A percentile compares a stretch with the other conserved stretches of the same genome.
phyloP scores from a whole-genome alignment of 2,113 vertebrate species.

The Myrmecophaga tridactyla region DNA sequence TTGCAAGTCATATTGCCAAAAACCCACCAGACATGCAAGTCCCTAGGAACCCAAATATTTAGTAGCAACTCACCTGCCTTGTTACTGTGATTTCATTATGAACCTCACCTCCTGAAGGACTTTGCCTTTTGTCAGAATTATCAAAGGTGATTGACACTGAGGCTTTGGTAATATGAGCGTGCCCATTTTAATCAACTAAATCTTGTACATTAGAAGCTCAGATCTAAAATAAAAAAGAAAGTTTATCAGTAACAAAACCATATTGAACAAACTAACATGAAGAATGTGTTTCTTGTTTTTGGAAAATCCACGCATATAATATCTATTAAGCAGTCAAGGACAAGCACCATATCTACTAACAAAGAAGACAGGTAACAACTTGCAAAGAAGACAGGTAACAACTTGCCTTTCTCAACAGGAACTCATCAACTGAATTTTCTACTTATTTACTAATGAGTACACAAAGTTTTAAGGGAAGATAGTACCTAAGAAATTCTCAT shows the following conservation, averaged over 20 bases:
- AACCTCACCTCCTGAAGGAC: conserved; percentile 94
- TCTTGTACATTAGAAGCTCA: conserved; percentile 94
- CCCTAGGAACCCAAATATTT: neutral
- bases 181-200: conserved; percentile 95
- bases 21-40: neutral
- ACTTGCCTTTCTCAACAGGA: neutral
- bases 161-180: conserved; percentile 94
- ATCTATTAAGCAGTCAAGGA: neutral
- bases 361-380: neutral
- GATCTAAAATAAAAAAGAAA: conserved; percentile 84
- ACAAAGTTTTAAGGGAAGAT: neutral
- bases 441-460: neutral
- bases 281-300: neutral
- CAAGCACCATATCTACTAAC: neutral
- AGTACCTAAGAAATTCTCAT: conserved; percentile 5
- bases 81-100: conserved; percentile 93
- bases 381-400: neutral
- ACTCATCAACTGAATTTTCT: neutral
- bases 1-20: neutral
- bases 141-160: conserved; percentile 95
- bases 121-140: conserved; percentile 93
- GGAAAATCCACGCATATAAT: neutral
- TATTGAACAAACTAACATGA: neutral
- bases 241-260: neutral
- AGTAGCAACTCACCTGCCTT: conserved; percentile 88